A percentile compares a stretch with the other conserved stretches of the same genome.
Conservation (phyloP, 1,140 invertebrate genomes). For the Pemphigus obesinymphae region DNA sequence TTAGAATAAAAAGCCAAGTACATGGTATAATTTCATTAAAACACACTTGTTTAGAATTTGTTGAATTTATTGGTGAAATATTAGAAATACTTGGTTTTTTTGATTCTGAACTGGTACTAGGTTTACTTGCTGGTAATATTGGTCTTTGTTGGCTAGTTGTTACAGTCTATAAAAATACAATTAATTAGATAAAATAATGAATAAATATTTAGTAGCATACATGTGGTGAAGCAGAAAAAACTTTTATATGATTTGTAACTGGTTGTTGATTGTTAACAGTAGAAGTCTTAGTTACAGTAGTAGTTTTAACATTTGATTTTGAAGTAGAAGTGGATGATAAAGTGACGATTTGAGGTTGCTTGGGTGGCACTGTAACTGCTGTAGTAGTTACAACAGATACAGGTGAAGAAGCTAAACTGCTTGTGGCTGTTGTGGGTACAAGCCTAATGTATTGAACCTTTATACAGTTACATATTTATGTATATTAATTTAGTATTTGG, state of each 20-base stretch:
- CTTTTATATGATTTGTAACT: slow-evolving; percentile 31
- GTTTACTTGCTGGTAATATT: slow-evolving; percentile 36
- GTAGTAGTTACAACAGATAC: slow-evolving; percentile 44
- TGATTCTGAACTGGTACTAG: slow-evolving; percentile 18
- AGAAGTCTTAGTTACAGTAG: slow-evolving; percentile 2
- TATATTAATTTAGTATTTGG: too few species aligned
- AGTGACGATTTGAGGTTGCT: slow-evolving; percentile 17
- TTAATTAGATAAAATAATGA: not conserved
- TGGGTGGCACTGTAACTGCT: slow-evolving; percentile 1
- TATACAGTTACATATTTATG: not conserved
- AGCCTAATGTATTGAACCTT: slow-evolving; percentile 69
- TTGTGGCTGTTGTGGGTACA: slow-evolving; percentile 52
- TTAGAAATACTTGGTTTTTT: slow-evolving; percentile 3
- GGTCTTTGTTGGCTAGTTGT: slow-evolving; percentile 34
- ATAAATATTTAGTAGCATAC: not conserved
- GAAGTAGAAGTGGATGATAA: not conserved
- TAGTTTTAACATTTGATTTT: slow-evolving; percentile 25
- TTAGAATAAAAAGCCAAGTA: not conserved
- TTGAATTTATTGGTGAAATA: not conserved
- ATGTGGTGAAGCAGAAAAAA: slow-evolving; percentile 11
- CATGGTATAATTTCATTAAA: not conserved
- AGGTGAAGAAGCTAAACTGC: slow-evolving; percentile 34
- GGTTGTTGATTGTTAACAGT: not conserved
- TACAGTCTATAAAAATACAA: not conserved
- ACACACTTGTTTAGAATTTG: slow-evolving; percentile 12